Percentiles rank a stretch among this genome's conserved stretches.
Conservation (phyloP, 2,888 invertebrate species). For the Drosophila dives region DNA sequence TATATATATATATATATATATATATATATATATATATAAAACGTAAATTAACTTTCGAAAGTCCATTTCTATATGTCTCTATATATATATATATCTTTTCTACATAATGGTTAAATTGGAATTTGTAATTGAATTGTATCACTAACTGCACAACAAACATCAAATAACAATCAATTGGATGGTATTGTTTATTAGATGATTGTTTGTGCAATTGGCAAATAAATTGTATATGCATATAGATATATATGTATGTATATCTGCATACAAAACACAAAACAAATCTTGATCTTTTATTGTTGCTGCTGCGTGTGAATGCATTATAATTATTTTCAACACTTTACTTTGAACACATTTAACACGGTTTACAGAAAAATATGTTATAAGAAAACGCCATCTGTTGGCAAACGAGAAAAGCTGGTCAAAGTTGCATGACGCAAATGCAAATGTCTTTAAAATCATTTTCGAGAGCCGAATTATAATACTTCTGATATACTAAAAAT, state of each 20-base stretch:
- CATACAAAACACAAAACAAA: constrained; percentile 20
- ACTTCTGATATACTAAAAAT: not conserved
- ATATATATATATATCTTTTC: constrained; percentile 21
- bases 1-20: constrained; percentile 4
- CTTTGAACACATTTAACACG: not conserved
- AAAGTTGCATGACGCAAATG: not conserved
- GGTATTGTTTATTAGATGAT: constrained; percentile 27
- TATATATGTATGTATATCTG: constrained; percentile 3
- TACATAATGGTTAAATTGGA: constrained; percentile 56
- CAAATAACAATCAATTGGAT: constrained; percentile 34
- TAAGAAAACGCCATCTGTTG: not conserved
- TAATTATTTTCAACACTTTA: not conserved
- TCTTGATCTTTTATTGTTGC: constrained; percentile 8
- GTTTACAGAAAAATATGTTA: not conserved
- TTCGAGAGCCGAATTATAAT: not conserved
- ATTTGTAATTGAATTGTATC: constrained; percentile 49
- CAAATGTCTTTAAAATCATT: not conserved
- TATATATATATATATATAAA: constrained; percentile 1
- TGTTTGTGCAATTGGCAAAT: constrained; percentile 59
- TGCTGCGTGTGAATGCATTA: not conserved
- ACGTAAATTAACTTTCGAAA: constrained; percentile 11
- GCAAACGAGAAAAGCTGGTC: not conserved
- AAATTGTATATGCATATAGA: constrained; percentile 61
- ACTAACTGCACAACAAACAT: constrained; percentile 33
- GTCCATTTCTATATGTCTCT: constrained; percentile 21